These are phyloP conservation scores for Pygmarrhopalites habei DNA, from an alignment of 1,140 invertebrate genomes.

Conservation along the genomic window DNA sequence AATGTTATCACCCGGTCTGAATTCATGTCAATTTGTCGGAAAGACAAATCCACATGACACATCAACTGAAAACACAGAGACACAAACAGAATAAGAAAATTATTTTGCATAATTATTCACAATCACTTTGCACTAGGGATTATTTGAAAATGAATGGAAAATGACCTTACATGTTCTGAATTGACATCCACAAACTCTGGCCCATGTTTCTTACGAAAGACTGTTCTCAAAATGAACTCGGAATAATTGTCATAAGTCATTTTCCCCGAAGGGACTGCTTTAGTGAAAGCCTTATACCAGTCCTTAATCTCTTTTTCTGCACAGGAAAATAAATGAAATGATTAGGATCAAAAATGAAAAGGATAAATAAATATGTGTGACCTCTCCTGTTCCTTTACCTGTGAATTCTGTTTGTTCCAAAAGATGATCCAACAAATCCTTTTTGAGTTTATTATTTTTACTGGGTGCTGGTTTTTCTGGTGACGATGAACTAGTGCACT, in stretches of 20 bases:
- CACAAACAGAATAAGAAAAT: not conserved
- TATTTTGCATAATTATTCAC: not conserved
- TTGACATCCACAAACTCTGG: not conserved
- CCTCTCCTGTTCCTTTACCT: not conserved
- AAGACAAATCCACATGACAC: slow-evolving; percentile 8
- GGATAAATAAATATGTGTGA: not conserved
- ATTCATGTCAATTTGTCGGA: slow-evolving; percentile 4
- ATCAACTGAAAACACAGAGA: not conserved
- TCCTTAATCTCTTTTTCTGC: slow-evolving; percentile 6
- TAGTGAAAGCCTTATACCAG: not conserved
- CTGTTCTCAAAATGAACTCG: not conserved
- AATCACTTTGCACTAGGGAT: no score
- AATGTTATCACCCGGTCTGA: not conserved
- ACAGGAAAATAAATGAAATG: not conserved
- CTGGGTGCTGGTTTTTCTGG: not conserved
- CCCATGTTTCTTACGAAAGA: slow-evolving; percentile 1
- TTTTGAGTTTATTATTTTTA: not conserved
- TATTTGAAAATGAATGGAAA: no score
- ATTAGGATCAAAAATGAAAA: not conserved
- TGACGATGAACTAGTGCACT: not conserved
- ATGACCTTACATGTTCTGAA: not conserved
- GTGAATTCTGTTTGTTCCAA: not conserved
- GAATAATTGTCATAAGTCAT: slow-evolving; percentile 2
- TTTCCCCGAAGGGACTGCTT: not conserved
- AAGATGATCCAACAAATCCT: not conserved